A percentile compares a stretch with the other conserved stretches of the same genome.
Conservation (phyloP, 2,888 invertebrate species). For the Hylaea fasciaria region DNA sequence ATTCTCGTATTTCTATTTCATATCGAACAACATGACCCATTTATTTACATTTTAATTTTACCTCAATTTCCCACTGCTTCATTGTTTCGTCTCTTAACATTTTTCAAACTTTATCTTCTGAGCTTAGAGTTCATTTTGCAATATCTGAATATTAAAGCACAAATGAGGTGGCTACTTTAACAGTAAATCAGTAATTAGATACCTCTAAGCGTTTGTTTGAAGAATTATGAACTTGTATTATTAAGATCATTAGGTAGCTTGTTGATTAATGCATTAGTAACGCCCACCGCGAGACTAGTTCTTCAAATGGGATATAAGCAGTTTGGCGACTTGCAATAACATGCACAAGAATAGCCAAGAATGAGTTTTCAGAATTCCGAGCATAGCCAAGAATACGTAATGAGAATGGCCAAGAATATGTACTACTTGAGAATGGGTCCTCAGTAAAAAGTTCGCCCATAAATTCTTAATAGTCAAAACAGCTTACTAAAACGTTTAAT, state of each 20-base stretch:
- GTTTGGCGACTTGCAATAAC: too few relatives aligned
- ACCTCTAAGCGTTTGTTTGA: constrained; percentile 29
- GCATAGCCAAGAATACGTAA: too few relatives aligned
- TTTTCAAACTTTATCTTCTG: not conserved
- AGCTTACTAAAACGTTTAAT: too few relatives aligned
- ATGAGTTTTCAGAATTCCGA: too few relatives aligned
- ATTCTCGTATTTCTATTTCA: constrained; percentile 1
- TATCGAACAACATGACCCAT: constrained; percentile 4
- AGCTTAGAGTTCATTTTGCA: constrained; percentile 8
- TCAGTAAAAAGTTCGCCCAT: too few relatives aligned
- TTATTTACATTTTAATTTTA: constrained; percentile 19
- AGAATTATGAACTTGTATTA: constrained; percentile 19
- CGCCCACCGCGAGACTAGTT: not conserved
- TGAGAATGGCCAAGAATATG: too few relatives aligned
- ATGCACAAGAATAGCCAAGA: too few relatives aligned
- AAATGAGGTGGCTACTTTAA: constrained; percentile 36
- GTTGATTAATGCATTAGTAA: constrained; percentile 6
- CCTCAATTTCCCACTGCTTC: constrained; percentile 6
- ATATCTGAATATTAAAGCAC: not conserved
- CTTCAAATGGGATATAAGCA: not conserved
- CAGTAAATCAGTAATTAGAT: constrained; percentile 32
- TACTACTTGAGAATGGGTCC: too few relatives aligned
- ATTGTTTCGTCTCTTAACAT: not conserved
- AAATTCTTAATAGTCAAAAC: too few relatives aligned
- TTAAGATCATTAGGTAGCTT: constrained; percentile 14